Percentiles rank a stretch among this genome's conserved stretches.
phyloP scores from a whole-genome alignment of 2,888 invertebrate species.

The Hydrotaea diabolus region DNA sequence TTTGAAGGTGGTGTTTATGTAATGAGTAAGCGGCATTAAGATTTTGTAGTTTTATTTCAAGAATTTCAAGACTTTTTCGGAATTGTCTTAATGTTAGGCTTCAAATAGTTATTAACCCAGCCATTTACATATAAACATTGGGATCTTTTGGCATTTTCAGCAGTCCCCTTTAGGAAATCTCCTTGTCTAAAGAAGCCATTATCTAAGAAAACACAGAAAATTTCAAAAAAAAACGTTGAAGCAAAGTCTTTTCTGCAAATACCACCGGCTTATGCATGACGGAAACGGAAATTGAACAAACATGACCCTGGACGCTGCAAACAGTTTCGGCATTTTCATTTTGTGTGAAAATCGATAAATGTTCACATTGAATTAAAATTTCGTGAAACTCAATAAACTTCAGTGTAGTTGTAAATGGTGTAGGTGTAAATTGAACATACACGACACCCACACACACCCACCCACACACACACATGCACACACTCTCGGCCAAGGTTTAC shows the following conservation, averaged over 20 bases:
- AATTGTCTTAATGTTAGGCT: too few species aligned
- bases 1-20: too few species aligned
- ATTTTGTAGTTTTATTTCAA: too few species aligned
- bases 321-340: not conserved
- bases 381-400: not conserved
- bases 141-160: too few species aligned
- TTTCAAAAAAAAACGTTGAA: not conserved
- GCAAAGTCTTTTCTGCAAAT: not conserved
- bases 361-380: slow-evolving; percentile 45
- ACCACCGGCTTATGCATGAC: slow-evolving; percentile 12
- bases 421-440: slow-evolving; percentile 33
- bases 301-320: slow-evolving; percentile 48
- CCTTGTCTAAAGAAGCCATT: too few species aligned
- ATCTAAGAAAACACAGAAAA: not conserved
- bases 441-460: not conserved
- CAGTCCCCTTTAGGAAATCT: too few species aligned
- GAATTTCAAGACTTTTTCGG: too few species aligned
- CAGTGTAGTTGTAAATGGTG: slow-evolving; percentile 31
- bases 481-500: not conserved
- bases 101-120: too few species aligned
- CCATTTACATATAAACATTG: too few species aligned
- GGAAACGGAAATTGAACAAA: slow-evolving; percentile 48
- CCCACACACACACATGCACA: too few species aligned
- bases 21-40: too few species aligned
- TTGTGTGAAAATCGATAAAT: slow-evolving; percentile 55